phyloP scores from a whole-genome alignment of 2,797 vertebrate genomes.

The Centropyge bicolor region DNA sequence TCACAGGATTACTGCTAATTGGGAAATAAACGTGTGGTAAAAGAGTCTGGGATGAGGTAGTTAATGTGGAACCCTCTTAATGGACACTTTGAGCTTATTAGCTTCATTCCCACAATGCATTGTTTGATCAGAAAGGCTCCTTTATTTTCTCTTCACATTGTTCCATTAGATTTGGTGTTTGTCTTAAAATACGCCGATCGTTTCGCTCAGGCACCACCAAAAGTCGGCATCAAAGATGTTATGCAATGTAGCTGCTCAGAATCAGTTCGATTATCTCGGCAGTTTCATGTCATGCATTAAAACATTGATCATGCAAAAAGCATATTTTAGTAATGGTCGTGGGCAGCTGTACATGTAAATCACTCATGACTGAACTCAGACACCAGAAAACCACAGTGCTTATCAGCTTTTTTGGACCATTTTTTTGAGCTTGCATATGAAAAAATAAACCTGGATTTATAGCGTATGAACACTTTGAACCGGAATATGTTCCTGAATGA shows the following conservation, averaged over 20 bases:
- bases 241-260: conserved; percentile 13
- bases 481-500: not conserved
- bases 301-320: conserved; percentile 38
- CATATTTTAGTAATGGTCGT: conserved; percentile 51
- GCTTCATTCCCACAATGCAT: conserved; percentile 63
- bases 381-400: conserved; percentile 38
- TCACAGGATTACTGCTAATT: conserved; percentile 79
- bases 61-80: conserved; percentile 74
- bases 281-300: conserved; percentile 39
- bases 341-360: conserved; percentile 22
- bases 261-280: conserved; percentile 35
- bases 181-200: conserved; percentile 40
- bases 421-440: conserved; percentile 14
- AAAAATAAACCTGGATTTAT: conserved; percentile 6
- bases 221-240: conserved; percentile 51
- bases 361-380: conserved; percentile 24
- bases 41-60: conserved; percentile 66
- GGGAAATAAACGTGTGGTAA: conserved; percentile 77
- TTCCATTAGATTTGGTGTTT: conserved; percentile 48
- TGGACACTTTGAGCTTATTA: conserved; percentile 73
- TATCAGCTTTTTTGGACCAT: conserved; percentile 35
- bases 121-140: conserved; percentile 64
- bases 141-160: conserved; percentile 52
- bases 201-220: conserved; percentile 53
- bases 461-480: not conserved